These are phyloP conservation scores for Cryptosula pallasiana DNA, from an alignment of 2,888 invertebrate genomes.

Conservation along the genomic window DNA sequence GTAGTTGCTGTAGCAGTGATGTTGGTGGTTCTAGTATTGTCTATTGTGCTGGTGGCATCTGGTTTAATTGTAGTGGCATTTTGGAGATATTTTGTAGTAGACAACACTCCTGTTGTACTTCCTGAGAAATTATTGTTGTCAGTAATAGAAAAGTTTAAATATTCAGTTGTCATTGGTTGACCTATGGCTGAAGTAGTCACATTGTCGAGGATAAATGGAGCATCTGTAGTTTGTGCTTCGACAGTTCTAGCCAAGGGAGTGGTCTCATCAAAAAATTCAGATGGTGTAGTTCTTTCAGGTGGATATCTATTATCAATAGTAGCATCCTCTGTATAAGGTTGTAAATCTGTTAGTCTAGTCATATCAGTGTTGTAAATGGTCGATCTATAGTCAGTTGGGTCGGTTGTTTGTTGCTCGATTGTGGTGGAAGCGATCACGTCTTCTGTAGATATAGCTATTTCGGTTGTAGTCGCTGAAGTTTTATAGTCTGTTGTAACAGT, in stretches of 20 bases:
- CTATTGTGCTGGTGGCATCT: neutral
- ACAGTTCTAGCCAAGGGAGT: no score
- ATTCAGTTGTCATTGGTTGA: no score
- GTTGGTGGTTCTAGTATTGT: neutral
- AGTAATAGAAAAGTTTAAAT: no score
- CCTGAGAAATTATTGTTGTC: no score
- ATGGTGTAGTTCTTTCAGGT: no score
- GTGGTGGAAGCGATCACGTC: neutral
- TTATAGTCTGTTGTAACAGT: neutral
- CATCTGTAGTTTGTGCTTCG: no score
- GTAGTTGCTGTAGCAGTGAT: neutral
- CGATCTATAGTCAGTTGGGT: neutral
- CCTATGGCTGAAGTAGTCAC: no score
- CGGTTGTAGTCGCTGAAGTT: neutral
- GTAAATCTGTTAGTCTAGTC: neutral
- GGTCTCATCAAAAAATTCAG: no score
- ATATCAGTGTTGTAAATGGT: neutral
- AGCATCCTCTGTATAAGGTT: neutral
- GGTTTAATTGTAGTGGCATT: neutral
- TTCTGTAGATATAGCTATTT: neutral
- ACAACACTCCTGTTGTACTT: neutral
- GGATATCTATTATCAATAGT: no score
- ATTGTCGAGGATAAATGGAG: no score
- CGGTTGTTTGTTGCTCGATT: neutral
- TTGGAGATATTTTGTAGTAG: neutral